These are phyloP conservation scores for Operophtera brumata DNA, from an alignment of 2,888 invertebrate genomes.

Conservation along the genomic window DNA sequence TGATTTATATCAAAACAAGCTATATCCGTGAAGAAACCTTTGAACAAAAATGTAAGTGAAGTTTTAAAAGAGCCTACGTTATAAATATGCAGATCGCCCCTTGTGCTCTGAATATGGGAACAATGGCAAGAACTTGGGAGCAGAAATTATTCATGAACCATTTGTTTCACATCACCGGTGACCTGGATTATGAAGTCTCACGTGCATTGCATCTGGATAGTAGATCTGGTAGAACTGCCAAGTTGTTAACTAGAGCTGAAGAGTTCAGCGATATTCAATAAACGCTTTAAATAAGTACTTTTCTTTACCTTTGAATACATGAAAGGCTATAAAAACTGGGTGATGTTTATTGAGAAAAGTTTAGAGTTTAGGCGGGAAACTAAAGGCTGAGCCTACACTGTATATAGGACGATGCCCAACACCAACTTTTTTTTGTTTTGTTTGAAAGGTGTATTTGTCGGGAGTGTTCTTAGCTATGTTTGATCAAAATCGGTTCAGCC, in stretches of 20 bases:
- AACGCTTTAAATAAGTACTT: not conserved
- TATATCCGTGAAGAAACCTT: not conserved
- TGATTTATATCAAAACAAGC: not conserved
- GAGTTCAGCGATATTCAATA: not conserved
- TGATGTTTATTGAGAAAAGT: slow-evolving; percentile 3
- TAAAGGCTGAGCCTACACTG: not conserved
- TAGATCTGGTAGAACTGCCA: slow-evolving; percentile 5
- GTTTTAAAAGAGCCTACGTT: not conserved
- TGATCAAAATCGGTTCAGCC: no score
- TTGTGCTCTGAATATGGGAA: slow-evolving; percentile 6
- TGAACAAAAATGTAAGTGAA: not conserved
- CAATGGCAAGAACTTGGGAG: slow-evolving; percentile 5
- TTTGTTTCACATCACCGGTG: slow-evolving; percentile 10
- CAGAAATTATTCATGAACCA: slow-evolving; percentile 14
- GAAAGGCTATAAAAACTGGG: slow-evolving; percentile 7
- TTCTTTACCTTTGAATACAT: slow-evolving; percentile 3
- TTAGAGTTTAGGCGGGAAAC: no score
- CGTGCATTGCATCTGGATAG: slow-evolving; percentile 1
- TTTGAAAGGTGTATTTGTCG: no score
- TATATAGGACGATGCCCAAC: not conserved
- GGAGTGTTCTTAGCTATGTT: no score
- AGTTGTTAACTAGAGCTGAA: not conserved
- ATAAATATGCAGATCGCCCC: not conserved
- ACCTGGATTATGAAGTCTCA: slow-evolving; percentile 5
- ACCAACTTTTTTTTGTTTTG: no score